These are phyloP conservation scores for Rhinella marina DNA, from an alignment of 2,797 vertebrate species.

Conservation along the genomic window DNA sequence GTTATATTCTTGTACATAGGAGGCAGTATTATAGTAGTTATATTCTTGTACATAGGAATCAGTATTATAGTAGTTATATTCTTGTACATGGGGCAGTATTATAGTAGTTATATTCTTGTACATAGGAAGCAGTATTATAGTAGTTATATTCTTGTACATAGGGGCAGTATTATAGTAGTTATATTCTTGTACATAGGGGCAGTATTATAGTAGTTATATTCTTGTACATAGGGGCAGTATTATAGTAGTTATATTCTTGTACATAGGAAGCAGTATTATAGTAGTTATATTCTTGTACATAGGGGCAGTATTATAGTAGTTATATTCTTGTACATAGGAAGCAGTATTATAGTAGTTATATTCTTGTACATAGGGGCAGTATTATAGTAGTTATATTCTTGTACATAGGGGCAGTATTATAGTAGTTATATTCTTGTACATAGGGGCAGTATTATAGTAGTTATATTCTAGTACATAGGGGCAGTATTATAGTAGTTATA, in stretches of 20 bases:
- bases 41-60: background rate
- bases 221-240: background rate
- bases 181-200: background rate
- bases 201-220: background rate
- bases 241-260: background rate
- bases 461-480: too few relatives aligned
- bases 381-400: too few relatives aligned
- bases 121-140: background rate
- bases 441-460: too few relatives aligned
- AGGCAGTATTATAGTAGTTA: background rate
- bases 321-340: background rate
- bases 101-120: background rate
- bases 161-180: background rate
- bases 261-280: background rate
- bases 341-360: background rate
- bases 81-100: background rate
- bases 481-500: background rate
- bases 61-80: too few relatives aligned
- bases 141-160: background rate
- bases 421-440: background rate
- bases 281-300: background rate
- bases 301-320: background rate
- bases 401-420: background rate
- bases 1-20: background rate
- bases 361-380: background rate